Evolutionary conservation across 2,888 invertebrate genomes (phyloP).

Genomic region (Oxycera nigricornis): DNA sequence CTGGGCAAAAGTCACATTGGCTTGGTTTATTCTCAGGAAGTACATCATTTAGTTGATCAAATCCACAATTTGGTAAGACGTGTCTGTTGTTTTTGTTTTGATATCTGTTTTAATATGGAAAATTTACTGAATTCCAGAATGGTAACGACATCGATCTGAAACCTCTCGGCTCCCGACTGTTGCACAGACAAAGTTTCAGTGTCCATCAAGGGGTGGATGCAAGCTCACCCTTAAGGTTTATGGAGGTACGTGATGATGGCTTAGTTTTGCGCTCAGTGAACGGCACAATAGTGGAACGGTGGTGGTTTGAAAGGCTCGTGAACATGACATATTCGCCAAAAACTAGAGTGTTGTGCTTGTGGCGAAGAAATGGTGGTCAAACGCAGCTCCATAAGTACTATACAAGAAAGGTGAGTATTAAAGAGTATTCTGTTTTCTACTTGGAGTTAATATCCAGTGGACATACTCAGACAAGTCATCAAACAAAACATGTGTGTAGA

Average conservation of each 20-base stretch:
- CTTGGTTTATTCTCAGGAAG: constrained; percentile 95
- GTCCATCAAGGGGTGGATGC: constrained; percentile 96
- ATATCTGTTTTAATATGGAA: background rate
- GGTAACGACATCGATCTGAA: constrained; percentile 98
- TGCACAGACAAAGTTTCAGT: constrained; percentile 97
- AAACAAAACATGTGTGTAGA: no score
- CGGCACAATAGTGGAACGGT: constrained; percentile 89
- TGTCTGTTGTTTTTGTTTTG: background rate
- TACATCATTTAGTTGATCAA: constrained; percentile 94
- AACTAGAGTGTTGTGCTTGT: constrained; percentile 95
- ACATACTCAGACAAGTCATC: no score
- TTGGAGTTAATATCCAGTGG: no score
- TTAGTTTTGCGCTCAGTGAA: constrained; percentile 81
- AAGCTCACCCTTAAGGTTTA: constrained; percentile 83
- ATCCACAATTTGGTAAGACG: constrained; percentile 88
- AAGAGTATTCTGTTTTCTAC: no score
- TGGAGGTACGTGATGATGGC: constrained; percentile 97
- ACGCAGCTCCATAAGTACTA: constrained; percentile 98
- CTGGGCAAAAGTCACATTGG: constrained; percentile 99
- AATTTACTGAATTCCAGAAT: constrained; percentile 70
- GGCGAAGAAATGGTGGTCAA: constrained; percentile 93
- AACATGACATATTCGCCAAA: constrained; percentile 99
- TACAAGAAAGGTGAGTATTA: constrained; percentile 92
- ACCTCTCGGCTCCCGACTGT: constrained; percentile 91
- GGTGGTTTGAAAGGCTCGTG: constrained; percentile 99